A percentile compares a stretch with the other conserved stretches of the same genome.
Conservation (phyloP, 2,888 invertebrate genomes). For the Cheilosia vernalis region DNA sequence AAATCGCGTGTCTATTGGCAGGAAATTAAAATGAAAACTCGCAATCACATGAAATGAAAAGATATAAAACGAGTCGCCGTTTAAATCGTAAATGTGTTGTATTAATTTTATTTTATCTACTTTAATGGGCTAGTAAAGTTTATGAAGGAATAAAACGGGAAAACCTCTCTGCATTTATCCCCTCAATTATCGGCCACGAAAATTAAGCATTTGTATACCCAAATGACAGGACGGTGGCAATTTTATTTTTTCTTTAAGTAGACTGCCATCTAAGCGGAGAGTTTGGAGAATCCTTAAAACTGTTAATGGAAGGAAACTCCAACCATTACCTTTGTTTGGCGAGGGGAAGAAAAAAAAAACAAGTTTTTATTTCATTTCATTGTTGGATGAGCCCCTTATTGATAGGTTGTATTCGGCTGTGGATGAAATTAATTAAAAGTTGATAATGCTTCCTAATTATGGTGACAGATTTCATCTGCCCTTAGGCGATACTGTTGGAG, state of each 20-base stretch:
- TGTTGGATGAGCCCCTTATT: conserved; percentile 35
- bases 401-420: conserved; percentile 9
- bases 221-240: conserved; percentile 13
- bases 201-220: conserved; percentile 22
- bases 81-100: conserved; percentile 19
- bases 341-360: background rate
- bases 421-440: conserved; percentile 55
- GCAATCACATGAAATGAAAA: conserved; percentile 28
- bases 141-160: conserved; percentile 15
- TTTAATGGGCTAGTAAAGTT: conserved; percentile 15
- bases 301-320: conserved; percentile 59
- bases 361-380: background rate
- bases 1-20: conserved; percentile 60
- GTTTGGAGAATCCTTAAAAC: conserved; percentile 40
- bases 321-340: conserved; percentile 50
- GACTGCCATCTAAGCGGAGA: conserved; percentile 23
- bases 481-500: background rate
- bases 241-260: conserved; percentile 33
- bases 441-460: conserved; percentile 49
- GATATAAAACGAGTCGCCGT: conserved; percentile 10
- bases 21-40: conserved; percentile 64
- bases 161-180: conserved; percentile 48
- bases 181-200: conserved; percentile 50
- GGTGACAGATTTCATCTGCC: conserved; percentile 52
- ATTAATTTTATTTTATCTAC: conserved; percentile 7